Evolutionary conservation across 1,140 invertebrate genomes (phyloP).

Genomic region (Drosophila equinoxialis): DNA sequence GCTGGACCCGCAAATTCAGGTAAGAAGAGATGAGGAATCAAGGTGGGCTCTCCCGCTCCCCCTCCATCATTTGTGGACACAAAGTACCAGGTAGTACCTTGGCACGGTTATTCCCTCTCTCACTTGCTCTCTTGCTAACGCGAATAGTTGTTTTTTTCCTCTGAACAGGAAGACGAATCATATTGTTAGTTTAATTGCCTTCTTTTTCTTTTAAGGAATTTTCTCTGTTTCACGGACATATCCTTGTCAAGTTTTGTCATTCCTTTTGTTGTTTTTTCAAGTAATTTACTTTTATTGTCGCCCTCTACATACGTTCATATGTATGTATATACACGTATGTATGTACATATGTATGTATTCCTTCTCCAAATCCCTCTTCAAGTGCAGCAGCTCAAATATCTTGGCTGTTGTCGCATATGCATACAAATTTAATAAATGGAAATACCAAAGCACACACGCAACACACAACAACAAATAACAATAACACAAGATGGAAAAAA

Average conservation of each 20-base stretch:
- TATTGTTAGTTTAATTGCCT: conserved; percentile 31
- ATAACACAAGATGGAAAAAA: conserved; percentile 17
- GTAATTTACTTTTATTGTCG: conserved; percentile 44
- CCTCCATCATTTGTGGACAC: not conserved
- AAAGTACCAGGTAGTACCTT: conserved; percentile 3
- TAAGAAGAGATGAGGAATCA: conserved; percentile 57
- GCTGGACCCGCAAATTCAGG: conserved; percentile 86
- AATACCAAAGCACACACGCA: conserved; percentile 74
- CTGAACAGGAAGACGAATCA: not conserved
- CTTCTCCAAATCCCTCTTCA: conserved; percentile 11
- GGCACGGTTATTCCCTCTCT: conserved; percentile 30
- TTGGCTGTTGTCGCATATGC: conserved; percentile 23
- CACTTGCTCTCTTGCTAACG: not conserved
- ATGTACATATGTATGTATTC: not conserved
- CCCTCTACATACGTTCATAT: too few species aligned
- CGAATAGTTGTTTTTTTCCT: conserved; percentile 11
- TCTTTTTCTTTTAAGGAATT: conserved; percentile 25
- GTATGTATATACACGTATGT: too few species aligned
- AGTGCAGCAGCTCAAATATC: conserved; percentile 11
- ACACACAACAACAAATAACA: conserved; percentile 38
- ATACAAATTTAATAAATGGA: conserved; percentile 67
- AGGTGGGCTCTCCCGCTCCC: conserved; percentile 31
- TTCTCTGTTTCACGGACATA: conserved; percentile 28
- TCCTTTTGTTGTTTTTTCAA: conserved; percentile 38
- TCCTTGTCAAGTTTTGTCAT: conserved; percentile 59